Base-by-base conservation (phyloP, 2,888 invertebrate species). In the Ceriagrion tenellum region DNA sequence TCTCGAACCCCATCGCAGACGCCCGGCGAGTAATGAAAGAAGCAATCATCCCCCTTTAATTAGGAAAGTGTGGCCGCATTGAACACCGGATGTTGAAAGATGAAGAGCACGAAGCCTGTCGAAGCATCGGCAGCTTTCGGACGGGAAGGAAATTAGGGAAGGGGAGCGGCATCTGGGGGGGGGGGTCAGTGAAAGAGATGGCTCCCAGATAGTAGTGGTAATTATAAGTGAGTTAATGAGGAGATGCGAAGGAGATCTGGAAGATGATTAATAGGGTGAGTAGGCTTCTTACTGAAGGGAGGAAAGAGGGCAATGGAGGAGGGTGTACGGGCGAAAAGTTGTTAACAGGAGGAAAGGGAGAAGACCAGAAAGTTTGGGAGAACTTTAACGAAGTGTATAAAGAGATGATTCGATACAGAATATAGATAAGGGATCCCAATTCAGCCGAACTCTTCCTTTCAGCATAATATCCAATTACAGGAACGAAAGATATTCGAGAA, bases 401-500 rank as follows among this genome's bases (percentile, higher is more conserved):
- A 55, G 56, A n/a, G 30, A 35, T 63, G 23, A 26, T 47, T 69
- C 55, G 55, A 88, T 56, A 56, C 47, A 20, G 63, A 47, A 35
- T 90, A 95, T 95, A 63, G 95, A 88, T 91, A 56, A 95, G 96
- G 95, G 95, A 96, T 81, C 81, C 8, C 13, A 30, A 0, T 18
- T 13, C 1, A 26, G 2, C 47, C 81, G 18, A 35, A 81, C 35
- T 18, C 1, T 35, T 23, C 35, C 13, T 18, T 26, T 35, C 30
- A 81, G 81, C 16, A 35, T 18, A 35, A 81, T 35, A 81, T 35
- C 18, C 30, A 81, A 81, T 81, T 81, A 35, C 35, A n/a, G 81
- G 35, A 69, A n/a, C n/a, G 69, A 26, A 69, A 69, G 23, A 26
- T 3, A 69, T 69, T 69, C 47, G 47, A 47, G 47, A 47, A 8